phyloP scores from a whole-genome alignment of 2,888 invertebrate genomes.

The Pseudococcus viburni region DNA sequence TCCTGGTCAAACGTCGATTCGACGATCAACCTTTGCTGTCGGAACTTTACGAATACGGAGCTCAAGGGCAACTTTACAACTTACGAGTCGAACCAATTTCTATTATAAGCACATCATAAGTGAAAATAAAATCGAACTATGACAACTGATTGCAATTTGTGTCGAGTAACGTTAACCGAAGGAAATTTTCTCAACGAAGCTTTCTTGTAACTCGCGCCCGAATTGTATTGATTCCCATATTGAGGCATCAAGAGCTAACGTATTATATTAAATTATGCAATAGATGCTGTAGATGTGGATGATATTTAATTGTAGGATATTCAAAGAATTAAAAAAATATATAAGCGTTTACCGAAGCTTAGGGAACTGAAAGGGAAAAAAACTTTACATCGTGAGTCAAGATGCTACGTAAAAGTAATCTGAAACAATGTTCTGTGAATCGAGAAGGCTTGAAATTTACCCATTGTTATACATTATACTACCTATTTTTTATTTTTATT shows the following conservation, averaged over 20 bases:
- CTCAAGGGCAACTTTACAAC: slow-evolving; percentile 65
- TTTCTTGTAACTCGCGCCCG: slow-evolving; percentile 16
- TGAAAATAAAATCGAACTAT: background rate
- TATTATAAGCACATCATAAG: slow-evolving; percentile 58
- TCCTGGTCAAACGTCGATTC: slow-evolving; percentile 56
- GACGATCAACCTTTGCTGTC: slow-evolving; percentile 69
- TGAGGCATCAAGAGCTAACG: slow-evolving; percentile 21
- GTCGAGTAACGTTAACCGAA: background rate
- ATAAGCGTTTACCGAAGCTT: slow-evolving; percentile 10
- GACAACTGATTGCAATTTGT: background rate
- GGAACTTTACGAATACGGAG: slow-evolving; percentile 68
- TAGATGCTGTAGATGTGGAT: slow-evolving; percentile 24
- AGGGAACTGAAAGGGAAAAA: background rate
- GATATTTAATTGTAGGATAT: slow-evolving; percentile 34
- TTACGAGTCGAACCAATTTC: slow-evolving; percentile 65
- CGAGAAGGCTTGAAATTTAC: slow-evolving; percentile 26
- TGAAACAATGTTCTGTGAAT: background rate
- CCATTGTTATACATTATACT: slow-evolving; percentile 40
- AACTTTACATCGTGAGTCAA: background rate
- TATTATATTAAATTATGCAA: slow-evolving; percentile 7
- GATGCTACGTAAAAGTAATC: background rate
- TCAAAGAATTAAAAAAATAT: background rate
- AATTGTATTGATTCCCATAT: background rate
- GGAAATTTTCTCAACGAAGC: slow-evolving; percentile 23
- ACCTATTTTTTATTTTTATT: slow-evolving; percentile 49